These are phyloP conservation scores for Phortica okadai DNA, from an alignment of 2,888 invertebrate species.

Conservation along the genomic window DNA sequence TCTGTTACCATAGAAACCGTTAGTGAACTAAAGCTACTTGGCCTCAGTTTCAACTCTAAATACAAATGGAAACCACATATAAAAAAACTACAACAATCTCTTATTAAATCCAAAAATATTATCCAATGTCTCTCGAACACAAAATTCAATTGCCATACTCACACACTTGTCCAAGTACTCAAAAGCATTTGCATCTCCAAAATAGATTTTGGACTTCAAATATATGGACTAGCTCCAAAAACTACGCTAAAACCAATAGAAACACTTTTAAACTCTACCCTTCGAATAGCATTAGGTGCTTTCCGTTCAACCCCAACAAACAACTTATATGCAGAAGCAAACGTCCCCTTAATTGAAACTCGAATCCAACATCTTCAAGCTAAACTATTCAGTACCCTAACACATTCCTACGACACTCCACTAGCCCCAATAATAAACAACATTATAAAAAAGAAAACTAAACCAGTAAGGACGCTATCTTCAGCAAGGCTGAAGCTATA, in stretches of 20 bases:
- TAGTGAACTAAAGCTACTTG: not conserved
- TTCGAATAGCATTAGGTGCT: not conserved
- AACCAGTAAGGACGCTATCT: too few species aligned
- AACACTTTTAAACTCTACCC: not conserved
- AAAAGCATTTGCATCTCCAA: not conserved
- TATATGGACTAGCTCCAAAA: not conserved
- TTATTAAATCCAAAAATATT: too few species aligned
- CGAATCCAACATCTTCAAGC: not conserved
- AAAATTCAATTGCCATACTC: too few species aligned
- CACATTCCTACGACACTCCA: not conserved
- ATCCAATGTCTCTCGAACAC: too few species aligned
- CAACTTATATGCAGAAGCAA: not conserved
- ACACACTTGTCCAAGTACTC: not conserved
- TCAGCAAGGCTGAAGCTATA: too few species aligned
- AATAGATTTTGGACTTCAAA: not conserved
- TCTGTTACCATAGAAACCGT: not conserved
- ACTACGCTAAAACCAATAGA: not conserved
- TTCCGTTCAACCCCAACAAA: not conserved
- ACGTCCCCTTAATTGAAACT: not conserved
- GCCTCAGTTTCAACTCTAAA: not conserved
- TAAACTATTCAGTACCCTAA: not conserved
- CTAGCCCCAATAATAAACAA: not conserved
- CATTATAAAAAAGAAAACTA: too few species aligned
- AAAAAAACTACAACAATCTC: too few species aligned
- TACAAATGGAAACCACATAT: not conserved